A percentile compares a stretch with the other conserved stretches of the same genome.
Conservation (phyloP, 2,888 invertebrate genomes). For the Blomia tropicalis region DNA sequence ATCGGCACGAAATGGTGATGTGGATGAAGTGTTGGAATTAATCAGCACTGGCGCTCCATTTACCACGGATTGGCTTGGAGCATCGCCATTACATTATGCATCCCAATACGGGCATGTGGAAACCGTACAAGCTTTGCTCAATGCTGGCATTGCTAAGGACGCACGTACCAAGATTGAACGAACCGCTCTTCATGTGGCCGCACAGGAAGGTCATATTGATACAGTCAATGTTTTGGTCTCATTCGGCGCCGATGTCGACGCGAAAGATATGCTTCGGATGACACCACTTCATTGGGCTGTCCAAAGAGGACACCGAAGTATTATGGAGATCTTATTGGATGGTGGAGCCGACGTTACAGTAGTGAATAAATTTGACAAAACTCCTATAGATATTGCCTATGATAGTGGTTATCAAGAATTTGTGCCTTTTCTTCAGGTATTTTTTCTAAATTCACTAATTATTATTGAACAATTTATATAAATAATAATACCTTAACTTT, state of each 20-base stretch:
- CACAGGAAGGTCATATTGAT: slow-evolving; percentile 59
- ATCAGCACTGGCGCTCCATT: slow-evolving; percentile 77
- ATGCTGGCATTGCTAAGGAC: slow-evolving; percentile 72
- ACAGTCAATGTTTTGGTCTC: slow-evolving; percentile 53
- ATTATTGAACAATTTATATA: not conserved
- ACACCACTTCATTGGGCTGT: slow-evolving; percentile 89
- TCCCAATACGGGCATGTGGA: slow-evolving; percentile 50
- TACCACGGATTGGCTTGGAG: slow-evolving; percentile 85
- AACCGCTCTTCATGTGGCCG: slow-evolving; percentile 75
- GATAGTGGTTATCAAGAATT: slow-evolving; percentile 44
- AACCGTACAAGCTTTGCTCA: slow-evolving; percentile 55
- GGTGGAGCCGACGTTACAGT: slow-evolving; percentile 54
- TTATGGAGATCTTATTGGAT: slow-evolving; percentile 52
- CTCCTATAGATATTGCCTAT: slow-evolving; percentile 49
- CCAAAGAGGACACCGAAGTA: slow-evolving; percentile 55
- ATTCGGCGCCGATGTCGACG: slow-evolving; percentile 54
- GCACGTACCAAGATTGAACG: slow-evolving; percentile 78
- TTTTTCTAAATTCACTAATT: not conserved
- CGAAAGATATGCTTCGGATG: slow-evolving; percentile 65
- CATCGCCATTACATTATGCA: slow-evolving; percentile 72
- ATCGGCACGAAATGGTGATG: slow-evolving; percentile 61
- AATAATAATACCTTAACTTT: too few species aligned
- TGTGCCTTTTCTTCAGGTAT: slow-evolving; percentile 34
- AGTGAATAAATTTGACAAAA: slow-evolving; percentile 56
- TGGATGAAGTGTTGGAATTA: slow-evolving; percentile 54